Evolutionary conservation across 2,113 vertebrate genomes (phyloP), one percentile per base, ranked within the genome.

Genomic region (Oryzias javanicus): DNA sequence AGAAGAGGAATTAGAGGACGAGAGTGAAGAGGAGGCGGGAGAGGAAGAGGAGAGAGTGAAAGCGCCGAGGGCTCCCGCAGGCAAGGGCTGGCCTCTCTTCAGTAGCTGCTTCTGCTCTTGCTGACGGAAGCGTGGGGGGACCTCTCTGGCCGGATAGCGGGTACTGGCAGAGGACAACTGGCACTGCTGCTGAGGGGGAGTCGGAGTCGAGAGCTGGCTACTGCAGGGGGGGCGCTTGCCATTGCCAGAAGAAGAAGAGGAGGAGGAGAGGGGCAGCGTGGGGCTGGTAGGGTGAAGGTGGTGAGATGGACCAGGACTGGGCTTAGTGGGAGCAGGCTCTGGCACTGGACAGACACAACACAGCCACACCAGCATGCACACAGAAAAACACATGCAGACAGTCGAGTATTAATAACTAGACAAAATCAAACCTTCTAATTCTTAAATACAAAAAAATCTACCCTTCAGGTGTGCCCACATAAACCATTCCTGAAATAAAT

Each of bases 91-190:
- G 45, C 95, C 95, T 92, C 95, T 93, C 90, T 97, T 98, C 91
- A 99, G 86, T 72, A 98, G 93, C 94, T 97, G 96, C 93, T 95
- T 98, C 91, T 97, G 95, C 90, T 98, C 96, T 88, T 97, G 96
- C 92, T 98, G 95, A 88, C 96, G 94, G 91, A 98, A 98, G 90
- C 95, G 96, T 10, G 96, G 95, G 79, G 96, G 95, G 90, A 98
- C 94, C 93, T 99, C 97, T 41, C 95, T 94, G 81, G 95, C 94
- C 83, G 95, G 93, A 92, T 97, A 96, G 80, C 94, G 94, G 90
- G 93, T 89, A 45, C 93, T 83, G 82, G 81, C 91, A 74, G 94
- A 84, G 74, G 88, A 84, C 79, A 74, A 80, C 76, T 79, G 84
- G 84, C 83, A 84, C 81, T 74, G 92, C 46, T 91, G 93, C 93